Conservation (phyloP, 2,113 vertebrate species). For the Bungarus multicinctus region DNA sequence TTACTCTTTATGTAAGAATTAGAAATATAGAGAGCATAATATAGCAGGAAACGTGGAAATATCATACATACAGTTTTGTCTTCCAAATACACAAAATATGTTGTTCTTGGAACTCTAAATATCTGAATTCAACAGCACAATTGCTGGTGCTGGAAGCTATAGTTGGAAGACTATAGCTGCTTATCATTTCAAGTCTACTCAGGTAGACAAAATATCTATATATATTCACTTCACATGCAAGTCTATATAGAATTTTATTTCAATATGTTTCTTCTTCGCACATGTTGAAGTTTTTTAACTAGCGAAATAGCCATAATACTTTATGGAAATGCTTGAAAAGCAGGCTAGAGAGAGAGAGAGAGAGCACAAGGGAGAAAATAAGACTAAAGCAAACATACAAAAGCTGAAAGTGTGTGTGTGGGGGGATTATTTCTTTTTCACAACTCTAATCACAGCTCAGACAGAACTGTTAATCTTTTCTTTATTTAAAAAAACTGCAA, state of each 20-base stretch:
- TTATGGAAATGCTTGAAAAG: neutral
- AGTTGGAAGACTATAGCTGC: neutral
- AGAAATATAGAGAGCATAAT: neutral
- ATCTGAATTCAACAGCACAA: neutral
- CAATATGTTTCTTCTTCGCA: too few species aligned
- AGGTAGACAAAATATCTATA: neutral
- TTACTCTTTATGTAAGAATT: neutral
- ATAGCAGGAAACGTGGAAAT: neutral
- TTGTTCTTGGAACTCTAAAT: neutral
- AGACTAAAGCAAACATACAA: constrained; percentile 34
- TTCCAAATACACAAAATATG: neutral
- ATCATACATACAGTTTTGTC: neutral
- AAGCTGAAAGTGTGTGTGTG: neutral
- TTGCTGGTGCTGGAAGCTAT: too few species aligned
- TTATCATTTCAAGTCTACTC: neutral
- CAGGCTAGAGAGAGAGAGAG: neutral
- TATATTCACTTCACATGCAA: neutral
- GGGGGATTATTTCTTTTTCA: constrained; percentile 45
- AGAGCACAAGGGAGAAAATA: neutral
- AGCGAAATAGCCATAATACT: neutral
- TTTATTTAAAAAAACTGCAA: constrained; percentile 6
- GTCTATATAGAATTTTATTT: neutral
- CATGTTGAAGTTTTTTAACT: neutral
- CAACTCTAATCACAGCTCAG: constrained; percentile 39
- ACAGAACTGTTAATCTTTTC: neutral